These are phyloP conservation scores for Leistus spinibarbis DNA, from an alignment of 2,888 invertebrate genomes.

Conservation along the genomic window DNA sequence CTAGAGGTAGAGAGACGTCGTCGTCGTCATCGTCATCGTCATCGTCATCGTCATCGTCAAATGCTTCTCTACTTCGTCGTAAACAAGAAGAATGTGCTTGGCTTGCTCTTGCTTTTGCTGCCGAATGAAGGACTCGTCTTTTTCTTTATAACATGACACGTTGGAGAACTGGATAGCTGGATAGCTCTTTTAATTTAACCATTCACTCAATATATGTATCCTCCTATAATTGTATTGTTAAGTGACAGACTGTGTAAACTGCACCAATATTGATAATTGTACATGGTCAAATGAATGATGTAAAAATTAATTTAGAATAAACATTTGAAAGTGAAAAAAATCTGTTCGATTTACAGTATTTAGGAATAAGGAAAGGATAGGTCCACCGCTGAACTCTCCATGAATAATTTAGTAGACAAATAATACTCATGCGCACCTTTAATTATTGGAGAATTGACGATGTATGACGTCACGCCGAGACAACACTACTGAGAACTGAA, in stretches of 20 bases:
- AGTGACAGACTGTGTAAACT: too few species aligned
- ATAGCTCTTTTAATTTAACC: too few species aligned
- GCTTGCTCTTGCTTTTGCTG: neutral
- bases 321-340: too few species aligned
- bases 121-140: neutral
- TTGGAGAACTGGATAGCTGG: neutral
- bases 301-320: too few species aligned
- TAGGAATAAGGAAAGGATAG: too few species aligned
- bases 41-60: too few species aligned
- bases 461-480: conserved; percentile 15
- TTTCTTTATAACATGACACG: neutral
- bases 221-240: too few species aligned
- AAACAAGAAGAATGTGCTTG: neutral
- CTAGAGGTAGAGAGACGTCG: neutral
- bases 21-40: too few species aligned
- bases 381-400: conserved; percentile 1
- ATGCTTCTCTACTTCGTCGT: neutral
- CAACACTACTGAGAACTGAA: neutral
- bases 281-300: too few species aligned
- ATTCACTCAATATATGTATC: too few species aligned
- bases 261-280: too few species aligned
- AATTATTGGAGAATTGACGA: conserved; percentile 20
- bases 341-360: neutral
- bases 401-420: conserved; percentile 38
- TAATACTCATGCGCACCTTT: conserved; percentile 32